Evolutionary conservation across 2,113 vertebrate species (phyloP), one percentile per base, ranked within the genome.

Genomic region (Pseudolaguvia tuberculata): DNA sequence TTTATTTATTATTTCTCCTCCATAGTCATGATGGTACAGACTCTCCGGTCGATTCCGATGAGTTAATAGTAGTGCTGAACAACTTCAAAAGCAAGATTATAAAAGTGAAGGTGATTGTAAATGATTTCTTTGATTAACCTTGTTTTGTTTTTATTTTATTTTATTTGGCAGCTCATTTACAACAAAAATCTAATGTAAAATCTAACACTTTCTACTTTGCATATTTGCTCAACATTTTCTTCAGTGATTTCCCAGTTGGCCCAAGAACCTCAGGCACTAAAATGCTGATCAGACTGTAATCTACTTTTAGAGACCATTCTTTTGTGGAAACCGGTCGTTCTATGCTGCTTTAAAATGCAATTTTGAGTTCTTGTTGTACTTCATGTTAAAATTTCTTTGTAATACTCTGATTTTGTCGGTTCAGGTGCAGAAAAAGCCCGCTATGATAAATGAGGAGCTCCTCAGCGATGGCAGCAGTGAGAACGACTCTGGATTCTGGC

Each of bases 41-140:
- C 88, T 99, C 97, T 77, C 91, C 93, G 0, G 89, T 94, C 1
- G 96, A 97, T 73, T 91, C 93, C 0, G 91, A 88, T 0, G 96
- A 98, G 63, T 89, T 96, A 27, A 87, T 94, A 2, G 92, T 98
- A 2, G 92, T 97, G 80, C 91, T 99, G 81, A 96, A 91, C 86
- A 97, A 92, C 87, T 99, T 99, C 88, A 97, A 94, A 88, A 97
- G 93, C 89, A 93, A 94, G 87, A 97, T 96, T 84, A 97, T 99
- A 83, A 98, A 98, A 94, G 94, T 99, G 79, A 98, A 98, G 93
- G 94, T 95, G 42, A 56, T 31, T n/a, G 35, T 27, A 17, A 57
- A 9, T 42, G 5, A 42, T 42, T 42, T 5, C 4, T 42, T 5
- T 42, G 39, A 42, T 42, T 42, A 42, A 8, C 8, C 7, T 4